Evolutionary conservation across 2,888 invertebrate species (phyloP).

Genomic region (Volucella zonaria): DNA sequence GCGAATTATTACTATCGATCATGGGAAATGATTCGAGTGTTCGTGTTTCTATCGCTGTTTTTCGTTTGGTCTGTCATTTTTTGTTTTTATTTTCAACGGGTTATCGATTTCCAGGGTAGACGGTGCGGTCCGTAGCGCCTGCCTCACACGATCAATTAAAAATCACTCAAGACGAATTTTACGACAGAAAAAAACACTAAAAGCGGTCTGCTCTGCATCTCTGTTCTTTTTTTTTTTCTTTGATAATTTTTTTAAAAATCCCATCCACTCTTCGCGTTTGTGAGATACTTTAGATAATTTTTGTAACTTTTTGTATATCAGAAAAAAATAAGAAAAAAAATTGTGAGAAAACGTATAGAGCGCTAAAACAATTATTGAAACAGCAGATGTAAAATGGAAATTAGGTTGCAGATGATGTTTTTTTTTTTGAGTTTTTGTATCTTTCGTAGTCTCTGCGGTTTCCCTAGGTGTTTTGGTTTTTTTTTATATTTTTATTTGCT

Average conservation of each 20-base stretch:
- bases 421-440: neutral
- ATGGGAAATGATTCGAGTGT: constrained; percentile 20
- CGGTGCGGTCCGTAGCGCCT: neutral
- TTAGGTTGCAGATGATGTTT: constrained; percentile 65
- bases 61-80: constrained; percentile 1
- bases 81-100: constrained; percentile 12
- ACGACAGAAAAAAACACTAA: constrained; percentile 25
- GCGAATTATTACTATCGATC: constrained; percentile 46
- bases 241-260: constrained; percentile 14
- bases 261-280: neutral
- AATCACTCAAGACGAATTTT: constrained; percentile 61
- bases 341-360: constrained; percentile 25
- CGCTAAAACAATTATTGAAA: constrained; percentile 56
- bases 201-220: neutral
- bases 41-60: constrained; percentile 19
- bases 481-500: constrained; percentile 21
- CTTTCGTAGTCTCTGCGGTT: neutral
- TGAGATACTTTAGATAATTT: constrained; percentile 26
- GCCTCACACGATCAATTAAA: constrained; percentile 64
- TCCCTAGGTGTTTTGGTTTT: neutral
- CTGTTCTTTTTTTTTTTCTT: too few species aligned
- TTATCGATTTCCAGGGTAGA: constrained; percentile 4
- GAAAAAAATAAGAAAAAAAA: constrained; percentile 3
- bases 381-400: constrained; percentile 58
- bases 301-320: neutral